Evolutionary conservation across 2,888 invertebrate genomes (phyloP).

Genomic region (Fragum whitleyi): DNA sequence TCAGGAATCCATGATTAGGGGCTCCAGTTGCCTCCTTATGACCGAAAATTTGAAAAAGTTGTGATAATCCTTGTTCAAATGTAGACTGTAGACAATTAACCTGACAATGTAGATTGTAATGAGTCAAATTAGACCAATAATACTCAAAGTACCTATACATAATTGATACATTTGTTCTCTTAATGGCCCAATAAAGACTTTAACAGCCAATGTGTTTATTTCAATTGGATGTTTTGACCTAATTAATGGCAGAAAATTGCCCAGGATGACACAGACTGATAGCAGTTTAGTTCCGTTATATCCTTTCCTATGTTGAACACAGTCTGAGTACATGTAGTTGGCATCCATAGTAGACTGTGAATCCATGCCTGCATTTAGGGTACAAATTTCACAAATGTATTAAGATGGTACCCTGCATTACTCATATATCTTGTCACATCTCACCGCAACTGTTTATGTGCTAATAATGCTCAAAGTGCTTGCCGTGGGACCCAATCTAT

Average conservation of each 20-base stretch:
- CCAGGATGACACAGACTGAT: background rate
- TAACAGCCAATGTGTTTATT: constrained; percentile 5
- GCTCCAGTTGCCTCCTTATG: too few relatives aligned
- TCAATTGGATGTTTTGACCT: constrained; percentile 9
- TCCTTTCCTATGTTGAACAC: background rate
- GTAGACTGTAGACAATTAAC: background rate
- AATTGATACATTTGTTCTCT: constrained; percentile 19
- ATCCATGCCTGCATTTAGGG: too few relatives aligned
- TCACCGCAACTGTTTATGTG: background rate
- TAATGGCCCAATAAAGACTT: constrained; percentile 2
- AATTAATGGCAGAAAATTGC: constrained; percentile 11
- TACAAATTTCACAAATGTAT: background rate
- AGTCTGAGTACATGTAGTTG: too few relatives aligned
- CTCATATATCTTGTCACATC: background rate
- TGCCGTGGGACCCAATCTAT: too few relatives aligned
- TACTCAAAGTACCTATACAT: constrained; percentile 10
- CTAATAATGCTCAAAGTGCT: too few relatives aligned
- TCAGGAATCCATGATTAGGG: too few relatives aligned
- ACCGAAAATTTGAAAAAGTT: too few relatives aligned
- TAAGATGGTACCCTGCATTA: background rate
- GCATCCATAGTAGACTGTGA: too few relatives aligned
- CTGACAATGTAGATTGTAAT: background rate
- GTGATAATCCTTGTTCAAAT: too few relatives aligned
- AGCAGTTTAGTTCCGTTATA: background rate
- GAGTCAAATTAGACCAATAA: constrained; percentile 20